Evolutionary conservation across 2,797 vertebrate genomes (phyloP).

Genomic region (Sebastes vulpes): DNA sequence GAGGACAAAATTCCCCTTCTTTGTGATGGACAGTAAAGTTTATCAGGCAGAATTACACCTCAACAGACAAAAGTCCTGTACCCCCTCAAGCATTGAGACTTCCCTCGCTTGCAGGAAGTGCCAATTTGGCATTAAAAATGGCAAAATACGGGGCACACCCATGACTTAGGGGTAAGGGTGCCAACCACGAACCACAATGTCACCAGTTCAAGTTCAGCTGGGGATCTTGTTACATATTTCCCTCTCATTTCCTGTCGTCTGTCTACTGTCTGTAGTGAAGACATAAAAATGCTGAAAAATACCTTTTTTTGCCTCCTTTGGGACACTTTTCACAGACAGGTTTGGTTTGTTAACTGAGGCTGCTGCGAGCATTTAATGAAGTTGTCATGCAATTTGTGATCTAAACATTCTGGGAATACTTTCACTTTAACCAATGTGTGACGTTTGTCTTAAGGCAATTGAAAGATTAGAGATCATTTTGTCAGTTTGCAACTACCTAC

Average conservation of each 20-base stretch:
- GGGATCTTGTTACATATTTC: background rate
- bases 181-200: background rate
- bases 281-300: background rate
- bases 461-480: background rate
- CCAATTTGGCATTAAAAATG: background rate
- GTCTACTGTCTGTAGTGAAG: background rate
- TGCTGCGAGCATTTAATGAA: background rate
- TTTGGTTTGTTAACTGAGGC: background rate
- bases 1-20: background rate
- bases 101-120: background rate
- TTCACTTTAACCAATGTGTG: background rate
- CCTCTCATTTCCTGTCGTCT: background rate
- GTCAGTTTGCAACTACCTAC: background rate
- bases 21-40: background rate
- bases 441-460: no score
- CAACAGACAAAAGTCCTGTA: background rate
- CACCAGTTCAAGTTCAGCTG: background rate
- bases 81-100: background rate
- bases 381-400: background rate
- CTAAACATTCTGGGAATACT: background rate
- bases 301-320: background rate
- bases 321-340: background rate
- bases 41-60: background rate
- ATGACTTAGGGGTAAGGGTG: background rate
- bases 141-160: background rate